phyloP scores from a whole-genome alignment of 1,140 invertebrate species.

The Diprion similis region DNA sequence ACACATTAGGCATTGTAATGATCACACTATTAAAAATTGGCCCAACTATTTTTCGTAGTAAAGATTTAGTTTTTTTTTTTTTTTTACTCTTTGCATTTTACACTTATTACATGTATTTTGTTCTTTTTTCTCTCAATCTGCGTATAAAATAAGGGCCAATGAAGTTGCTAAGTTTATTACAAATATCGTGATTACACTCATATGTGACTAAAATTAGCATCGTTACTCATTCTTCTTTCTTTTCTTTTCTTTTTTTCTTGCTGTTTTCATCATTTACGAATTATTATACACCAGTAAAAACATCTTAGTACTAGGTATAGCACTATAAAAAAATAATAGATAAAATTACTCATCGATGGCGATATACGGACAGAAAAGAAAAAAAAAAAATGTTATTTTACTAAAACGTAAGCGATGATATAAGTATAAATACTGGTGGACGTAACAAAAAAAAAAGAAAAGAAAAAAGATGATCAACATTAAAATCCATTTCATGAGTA shows the following conservation, averaged over 20 bases:
- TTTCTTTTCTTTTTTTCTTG: neutral
- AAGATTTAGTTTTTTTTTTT: neutral
- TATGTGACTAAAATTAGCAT: neutral
- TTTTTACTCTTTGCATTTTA: neutral
- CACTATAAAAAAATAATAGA: neutral
- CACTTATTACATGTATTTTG: no score
- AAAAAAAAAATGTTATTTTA: neutral
- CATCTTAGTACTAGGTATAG: neutral
- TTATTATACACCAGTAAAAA: no score
- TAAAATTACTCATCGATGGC: neutral
- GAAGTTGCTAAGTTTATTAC: neutral
- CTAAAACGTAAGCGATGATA: neutral
- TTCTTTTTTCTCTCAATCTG: neutral
- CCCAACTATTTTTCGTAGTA: neutral
- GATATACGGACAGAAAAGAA: neutral
- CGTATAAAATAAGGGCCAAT: neutral
- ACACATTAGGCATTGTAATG: constrained; percentile 16
- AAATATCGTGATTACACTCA: neutral
- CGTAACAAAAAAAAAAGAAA: neutral
- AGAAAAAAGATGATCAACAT: neutral
- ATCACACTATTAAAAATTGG: constrained; percentile 22
- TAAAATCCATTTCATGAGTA: neutral
- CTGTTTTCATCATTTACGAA: no score
- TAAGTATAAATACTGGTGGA: neutral
- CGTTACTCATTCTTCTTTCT: neutral